Conservation (phyloP, 2,113 vertebrate species). For the Calypte anna region DNA sequence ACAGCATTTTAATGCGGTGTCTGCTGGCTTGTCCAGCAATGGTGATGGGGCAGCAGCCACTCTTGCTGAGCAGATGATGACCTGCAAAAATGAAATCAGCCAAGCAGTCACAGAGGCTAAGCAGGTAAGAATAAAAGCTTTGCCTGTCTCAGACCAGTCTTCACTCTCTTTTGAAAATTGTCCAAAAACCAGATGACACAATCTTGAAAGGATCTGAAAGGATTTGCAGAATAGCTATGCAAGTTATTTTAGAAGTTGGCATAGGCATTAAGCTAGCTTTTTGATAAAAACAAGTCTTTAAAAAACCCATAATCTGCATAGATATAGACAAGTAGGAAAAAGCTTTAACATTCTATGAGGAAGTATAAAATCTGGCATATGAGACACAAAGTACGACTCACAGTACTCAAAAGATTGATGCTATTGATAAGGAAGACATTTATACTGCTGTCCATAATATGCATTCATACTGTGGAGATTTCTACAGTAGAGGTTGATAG, state of each 20-base stretch:
- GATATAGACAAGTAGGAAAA: not conserved
- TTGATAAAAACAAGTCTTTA: not conserved
- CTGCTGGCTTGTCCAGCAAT: slow-evolving; percentile 88
- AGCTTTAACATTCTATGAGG: fast-evolving
- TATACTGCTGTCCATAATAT: not conserved
- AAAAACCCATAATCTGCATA: not conserved
- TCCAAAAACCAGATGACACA: not conserved
- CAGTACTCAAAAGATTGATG: not conserved
- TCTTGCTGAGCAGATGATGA: slow-evolving; percentile 91
- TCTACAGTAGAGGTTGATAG: not conserved
- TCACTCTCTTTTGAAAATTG: not conserved
- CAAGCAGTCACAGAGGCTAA: slow-evolving; percentile 92
- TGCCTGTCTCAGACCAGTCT: not conserved
- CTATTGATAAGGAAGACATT: not conserved
- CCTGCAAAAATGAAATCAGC: slow-evolving; percentile 93
- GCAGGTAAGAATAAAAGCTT: slow-evolving; percentile 78
- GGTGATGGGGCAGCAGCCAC: slow-evolving; percentile 89
- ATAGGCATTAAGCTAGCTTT: not conserved
- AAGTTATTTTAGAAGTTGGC: not conserved
- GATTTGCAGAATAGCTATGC: not conserved
- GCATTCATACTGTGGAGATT: not conserved
- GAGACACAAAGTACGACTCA: not conserved
- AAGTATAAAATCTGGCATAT: not conserved
- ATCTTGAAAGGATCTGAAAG: not conserved
- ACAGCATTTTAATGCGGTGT: slow-evolving; percentile 89